Evolutionary conservation across 2,797 vertebrate genomes (phyloP).

Genomic region (Cirrhinus molitorella): DNA sequence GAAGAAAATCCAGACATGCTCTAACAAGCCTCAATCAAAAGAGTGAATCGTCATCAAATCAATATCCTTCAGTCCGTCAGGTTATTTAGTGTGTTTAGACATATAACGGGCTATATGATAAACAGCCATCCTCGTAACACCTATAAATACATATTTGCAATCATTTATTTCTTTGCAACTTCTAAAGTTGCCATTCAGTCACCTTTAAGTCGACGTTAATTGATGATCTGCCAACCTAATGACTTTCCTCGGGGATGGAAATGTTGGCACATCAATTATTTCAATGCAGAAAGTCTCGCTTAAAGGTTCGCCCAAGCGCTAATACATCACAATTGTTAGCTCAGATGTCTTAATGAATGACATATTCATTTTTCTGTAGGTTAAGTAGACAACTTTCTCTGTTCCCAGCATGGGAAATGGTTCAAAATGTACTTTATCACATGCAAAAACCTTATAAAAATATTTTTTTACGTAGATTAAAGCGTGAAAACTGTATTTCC

Average conservation of each 20-base stretch:
- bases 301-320: not conserved
- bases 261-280: constrained; percentile 14
- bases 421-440: not conserved
- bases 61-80: not conserved
- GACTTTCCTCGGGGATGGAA: not conserved
- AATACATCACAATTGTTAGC: constrained; percentile 11
- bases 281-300: constrained; percentile 26
- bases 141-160: constrained; percentile 14
- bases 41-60: not conserved
- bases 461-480: too few species aligned
- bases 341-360: not conserved
- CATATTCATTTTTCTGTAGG: not conserved
- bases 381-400: not conserved
- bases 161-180: constrained; percentile 3
- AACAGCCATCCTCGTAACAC: not conserved
- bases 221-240: constrained; percentile 15
- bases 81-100: constrained; percentile 20
- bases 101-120: not conserved
- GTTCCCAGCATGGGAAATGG: not conserved
- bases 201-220: constrained; percentile 1
- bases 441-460: not conserved
- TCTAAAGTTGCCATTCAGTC: constrained; percentile 20
- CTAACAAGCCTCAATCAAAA: not conserved
- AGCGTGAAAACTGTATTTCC: too few species aligned
- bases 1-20: not conserved